Percentiles rank a stretch among this genome's conserved stretches.
Evolutionary conservation across 2,113 vertebrate genomes (phyloP).

Genomic region (Caloenas nicobarica): DNA sequence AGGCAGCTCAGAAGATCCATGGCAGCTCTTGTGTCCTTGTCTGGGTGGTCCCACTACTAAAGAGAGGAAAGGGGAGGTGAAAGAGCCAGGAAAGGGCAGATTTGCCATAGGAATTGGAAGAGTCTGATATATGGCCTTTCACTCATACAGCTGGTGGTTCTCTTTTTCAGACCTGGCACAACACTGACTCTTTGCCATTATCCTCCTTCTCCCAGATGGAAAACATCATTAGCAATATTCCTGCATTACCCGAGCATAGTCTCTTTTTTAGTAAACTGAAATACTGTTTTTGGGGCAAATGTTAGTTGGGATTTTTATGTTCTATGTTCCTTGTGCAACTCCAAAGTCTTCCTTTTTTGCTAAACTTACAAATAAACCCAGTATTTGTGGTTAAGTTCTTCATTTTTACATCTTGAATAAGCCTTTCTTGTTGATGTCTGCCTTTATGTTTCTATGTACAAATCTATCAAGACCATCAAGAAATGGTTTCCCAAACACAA

Average conservation of each 20-base stretch:
- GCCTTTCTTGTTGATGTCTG: background rate
- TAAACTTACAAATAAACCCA: background rate
- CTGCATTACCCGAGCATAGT: background rate
- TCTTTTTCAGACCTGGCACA: background rate
- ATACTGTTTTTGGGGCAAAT: slow-evolving; percentile 12
- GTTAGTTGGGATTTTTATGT: background rate
- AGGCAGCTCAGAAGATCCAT: background rate
- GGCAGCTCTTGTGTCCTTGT: background rate
- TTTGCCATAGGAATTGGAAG: background rate
- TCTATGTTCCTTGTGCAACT: background rate
- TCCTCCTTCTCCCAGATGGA: background rate
- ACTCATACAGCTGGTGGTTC: background rate
- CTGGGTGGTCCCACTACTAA: background rate
- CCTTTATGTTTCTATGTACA: slow-evolving; percentile 38
- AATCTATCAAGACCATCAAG: slow-evolving; percentile 67
- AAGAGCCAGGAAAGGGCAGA: background rate
- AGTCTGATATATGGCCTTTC: background rate
- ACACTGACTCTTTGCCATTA: background rate
- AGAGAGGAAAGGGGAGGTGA: background rate
- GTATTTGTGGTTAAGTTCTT: slow-evolving; percentile 20
- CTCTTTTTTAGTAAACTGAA: slow-evolving; percentile 25
- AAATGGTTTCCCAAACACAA: slow-evolving; percentile 65
- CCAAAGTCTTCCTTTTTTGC: background rate
- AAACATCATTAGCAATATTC: slow-evolving; percentile 32
- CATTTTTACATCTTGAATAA: slow-evolving; percentile 27